A percentile compares a stretch with the other conserved stretches of the same genome.
phyloP scores from a whole-genome alignment of 2,888 invertebrate genomes.

The Aquatica leii region DNA sequence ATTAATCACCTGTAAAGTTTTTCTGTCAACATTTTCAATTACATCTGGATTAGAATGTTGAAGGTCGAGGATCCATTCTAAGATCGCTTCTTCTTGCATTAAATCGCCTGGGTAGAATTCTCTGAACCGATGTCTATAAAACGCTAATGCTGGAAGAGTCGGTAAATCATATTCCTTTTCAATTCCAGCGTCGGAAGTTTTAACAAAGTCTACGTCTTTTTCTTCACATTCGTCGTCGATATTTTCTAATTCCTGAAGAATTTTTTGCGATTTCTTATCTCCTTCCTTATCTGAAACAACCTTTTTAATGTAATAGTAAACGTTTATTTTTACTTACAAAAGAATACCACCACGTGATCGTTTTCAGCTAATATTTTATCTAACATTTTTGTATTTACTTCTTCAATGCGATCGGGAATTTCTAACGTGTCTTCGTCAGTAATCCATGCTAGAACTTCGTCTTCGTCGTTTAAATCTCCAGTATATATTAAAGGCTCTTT shows the following conservation, averaged over 20 bases:
- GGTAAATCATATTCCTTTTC: constrained; percentile 88
- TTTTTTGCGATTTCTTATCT: constrained; percentile 88
- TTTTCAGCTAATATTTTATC: constrained; percentile 89
- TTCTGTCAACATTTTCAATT: constrained; percentile 90
- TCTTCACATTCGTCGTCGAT: constrained; percentile 94
- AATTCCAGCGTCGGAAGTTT: constrained; percentile 88
- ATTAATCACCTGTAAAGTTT: constrained; percentile 80
- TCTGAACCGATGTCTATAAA: constrained; percentile 87
- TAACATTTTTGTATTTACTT: constrained; percentile 89
- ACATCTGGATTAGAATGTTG: constrained; percentile 87
- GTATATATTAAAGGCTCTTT: constrained; percentile 84
- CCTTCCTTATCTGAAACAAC: constrained; percentile 80
- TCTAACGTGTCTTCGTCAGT: constrained; percentile 90
- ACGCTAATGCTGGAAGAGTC: constrained; percentile 82
- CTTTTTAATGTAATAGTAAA: neutral
- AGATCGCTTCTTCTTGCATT: constrained; percentile 89
- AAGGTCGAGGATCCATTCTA: constrained; percentile 88
- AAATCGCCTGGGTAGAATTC: constrained; percentile 89
- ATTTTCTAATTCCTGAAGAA: constrained; percentile 87
- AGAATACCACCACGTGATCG: constrained; percentile 90
- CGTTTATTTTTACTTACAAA: constrained; percentile 74
- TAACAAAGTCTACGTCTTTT: constrained; percentile 89
- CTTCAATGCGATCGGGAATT: constrained; percentile 92
- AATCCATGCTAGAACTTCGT: constrained; percentile 89
- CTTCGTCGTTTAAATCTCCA: constrained; percentile 90